A percentile compares a stretch with the other conserved stretches of the same genome.
Conservation (phyloP, 2,797 vertebrate genomes). For the Coregonus sp. region DNA sequence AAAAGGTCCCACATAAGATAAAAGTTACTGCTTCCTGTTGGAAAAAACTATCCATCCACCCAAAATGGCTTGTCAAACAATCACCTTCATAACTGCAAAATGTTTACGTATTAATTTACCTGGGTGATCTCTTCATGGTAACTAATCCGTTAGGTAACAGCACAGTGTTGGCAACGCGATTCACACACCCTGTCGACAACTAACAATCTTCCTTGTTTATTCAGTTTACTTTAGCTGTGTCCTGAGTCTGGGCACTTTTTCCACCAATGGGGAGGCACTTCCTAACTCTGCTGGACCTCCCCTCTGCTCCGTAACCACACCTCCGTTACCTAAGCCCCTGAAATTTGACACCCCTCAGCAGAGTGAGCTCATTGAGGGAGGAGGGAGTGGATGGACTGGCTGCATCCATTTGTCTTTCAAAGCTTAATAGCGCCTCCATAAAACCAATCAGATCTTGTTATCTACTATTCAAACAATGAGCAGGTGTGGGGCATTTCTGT, state of each 20-base stretch:
- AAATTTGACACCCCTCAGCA: slow-evolving; percentile 55
- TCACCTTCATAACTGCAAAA: neutral
- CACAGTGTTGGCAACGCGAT: slow-evolving; percentile 28
- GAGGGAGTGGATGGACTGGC: neutral
- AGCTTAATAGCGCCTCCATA: slow-evolving; percentile 3
- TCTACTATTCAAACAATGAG: slow-evolving; percentile 22
- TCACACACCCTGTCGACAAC: slow-evolving; percentile 34
- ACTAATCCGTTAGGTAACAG: slow-evolving; percentile 38
- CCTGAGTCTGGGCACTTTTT: slow-evolving; percentile 25
- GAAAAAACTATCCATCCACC: neutral
- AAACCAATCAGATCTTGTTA: neutral
- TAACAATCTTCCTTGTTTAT: slow-evolving; percentile 69
- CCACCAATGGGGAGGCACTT: slow-evolving; percentile 69
- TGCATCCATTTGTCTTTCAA: slow-evolving; percentile 6
- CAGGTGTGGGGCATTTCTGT: slow-evolving; percentile 6
- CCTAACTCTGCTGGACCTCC: slow-evolving; percentile 48
- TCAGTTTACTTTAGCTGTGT: slow-evolving; percentile 65
- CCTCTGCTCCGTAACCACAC: slow-evolving; percentile 44
- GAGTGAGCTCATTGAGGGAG: slow-evolving; percentile 20
- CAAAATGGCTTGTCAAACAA: neutral
- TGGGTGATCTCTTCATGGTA: slow-evolving; percentile 76
- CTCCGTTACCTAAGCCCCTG: slow-evolving; percentile 36
- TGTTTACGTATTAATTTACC: slow-evolving; percentile 62
- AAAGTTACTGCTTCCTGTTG: slow-evolving; percentile 35
- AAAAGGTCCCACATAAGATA: slow-evolving; percentile 18